Base-by-base conservation (phyloP, 2,888 invertebrate species). In the Drosophila parthenogenetica region DNA sequence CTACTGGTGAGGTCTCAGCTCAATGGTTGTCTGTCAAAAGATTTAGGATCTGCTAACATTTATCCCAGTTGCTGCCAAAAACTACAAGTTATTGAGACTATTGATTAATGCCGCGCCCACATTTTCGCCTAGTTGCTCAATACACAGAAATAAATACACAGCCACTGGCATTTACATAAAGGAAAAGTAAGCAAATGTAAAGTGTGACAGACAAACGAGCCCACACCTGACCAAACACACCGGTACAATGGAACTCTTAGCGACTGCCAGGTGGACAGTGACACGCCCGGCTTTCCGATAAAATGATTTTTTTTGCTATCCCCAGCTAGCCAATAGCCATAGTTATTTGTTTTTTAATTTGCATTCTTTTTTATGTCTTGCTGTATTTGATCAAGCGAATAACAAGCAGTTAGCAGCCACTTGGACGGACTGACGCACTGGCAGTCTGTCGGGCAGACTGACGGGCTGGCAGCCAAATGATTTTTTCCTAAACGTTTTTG, bases 401-500 rank as follows among this genome's bases (percentile, higher is more conserved):
- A 66, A 63, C 64, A 61, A 79, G 69, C 69, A 77, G 79, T 81
- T 78, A 49, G 68, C 79, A 67, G 77, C 19, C 63, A 50, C 57
- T 22, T 19, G 37, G 61, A 32, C 50, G 59, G 51, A 2, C 3
- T 7, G 37, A 13, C 48, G 16, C 4, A 29, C 29, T 29, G 29
- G 29, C 29, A 29, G 29, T 8, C 29, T 29, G 37, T 45, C 53
- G 39, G 37, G 25, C 61, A 11, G 29, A 19, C 25, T 22, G 55
- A 29, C 37, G 69, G 51, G 42, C 54, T 45, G 42, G 46, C 55
- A 63, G 73, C 67, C 73, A 67, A 76, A 77, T 59, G 69, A 65
- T 74, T 84, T 79, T 79, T 66, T 72, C 72, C 84, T 83, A 87
- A 85, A 87, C 86, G 86, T 73, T 87, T 87, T 84, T 58, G 32